Conservation (phyloP, 2,797 vertebrate genomes). For the Onychomys arenicola region DNA sequence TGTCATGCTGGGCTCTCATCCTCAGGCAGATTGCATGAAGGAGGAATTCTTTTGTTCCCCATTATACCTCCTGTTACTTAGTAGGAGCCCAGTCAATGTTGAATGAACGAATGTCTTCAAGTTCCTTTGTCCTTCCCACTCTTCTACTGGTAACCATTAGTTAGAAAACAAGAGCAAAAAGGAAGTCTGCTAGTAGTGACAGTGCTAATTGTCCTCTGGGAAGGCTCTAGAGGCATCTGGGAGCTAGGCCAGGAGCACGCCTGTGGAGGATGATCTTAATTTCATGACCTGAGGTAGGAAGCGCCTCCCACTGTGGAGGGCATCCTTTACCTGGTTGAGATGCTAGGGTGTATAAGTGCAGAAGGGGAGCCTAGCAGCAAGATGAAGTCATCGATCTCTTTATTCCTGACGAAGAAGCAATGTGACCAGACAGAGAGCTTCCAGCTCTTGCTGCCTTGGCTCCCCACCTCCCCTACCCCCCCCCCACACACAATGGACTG, state of each 20-base stretch:
- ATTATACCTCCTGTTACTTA: not conserved
- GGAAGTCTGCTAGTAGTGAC: not conserved
- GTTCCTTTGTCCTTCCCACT: not conserved
- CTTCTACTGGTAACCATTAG: not conserved
- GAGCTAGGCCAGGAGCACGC: not conserved
- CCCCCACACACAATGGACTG: not conserved
- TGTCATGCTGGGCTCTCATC: not conserved
- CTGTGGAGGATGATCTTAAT: not conserved
- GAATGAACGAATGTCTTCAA: not conserved
- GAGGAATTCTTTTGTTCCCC: not conserved
- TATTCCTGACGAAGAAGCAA: not conserved
- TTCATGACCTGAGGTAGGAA: not conserved
- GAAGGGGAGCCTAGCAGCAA: not conserved
- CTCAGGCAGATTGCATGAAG: not conserved
- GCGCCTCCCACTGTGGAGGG: not conserved
- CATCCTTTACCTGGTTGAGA: not conserved
- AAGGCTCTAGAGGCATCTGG: not conserved
- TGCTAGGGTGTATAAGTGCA: not conserved
- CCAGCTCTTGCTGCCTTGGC: not conserved
- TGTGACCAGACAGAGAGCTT: not conserved
- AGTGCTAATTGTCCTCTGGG: not conserved
- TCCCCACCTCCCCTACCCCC: accelerated
- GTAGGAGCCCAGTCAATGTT: not conserved
- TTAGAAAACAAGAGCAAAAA: not conserved
- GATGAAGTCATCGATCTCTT: not conserved